Evolutionary conservation across 2,113 vertebrate species (phyloP), one percentile per base, ranked within the genome.

Genomic region (Oncorhynchus nerka): DNA sequence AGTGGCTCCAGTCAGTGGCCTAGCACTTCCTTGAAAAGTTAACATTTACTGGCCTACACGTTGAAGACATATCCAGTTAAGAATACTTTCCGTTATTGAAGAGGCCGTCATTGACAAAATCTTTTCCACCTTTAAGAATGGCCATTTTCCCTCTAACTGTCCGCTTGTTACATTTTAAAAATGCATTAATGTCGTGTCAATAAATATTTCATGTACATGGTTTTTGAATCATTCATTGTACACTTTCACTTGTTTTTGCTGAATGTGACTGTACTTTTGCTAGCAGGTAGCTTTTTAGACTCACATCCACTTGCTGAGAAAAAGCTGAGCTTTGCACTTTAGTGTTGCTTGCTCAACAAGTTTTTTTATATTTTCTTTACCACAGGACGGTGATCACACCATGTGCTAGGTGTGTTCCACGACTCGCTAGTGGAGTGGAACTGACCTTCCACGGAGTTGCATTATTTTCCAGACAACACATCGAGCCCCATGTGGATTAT

Each of bases 171-270:
- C 65, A 81, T 81, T 81, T 82, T 89, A 80, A 59, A 82, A 75
- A 39, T 0, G 32, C 62, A 2, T 79, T 71, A 32, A 73, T 30
- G 45, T 55, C 39, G 39, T 1, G 32, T 76, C 80, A 57, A 77
- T 90, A 75, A 90, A 92, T 89, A 81, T 85, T 90, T 90, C 75
- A 90, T 88, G 78, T 22, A 2, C 26, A 5, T 71, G 20, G 79
- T 64, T 70, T 55, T 62, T 87, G 83, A 83, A 86, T 88, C 84
- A 80, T 88, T 89, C 81, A 86, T 85, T 64, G 45, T 68, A 64
- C 68, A 78, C 75, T 69, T 76, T 75, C 72, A 28, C 24, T 39
- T 19, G 55, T 16, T 80, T 84, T 81, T 84, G 73, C 84, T 89
- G 83, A 89, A 88, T 89, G 86, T 69, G 66, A 20, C 28, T 1